Evolutionary conservation across 2,888 invertebrate species (phyloP), one percentile per base, ranked within the genome.

Genomic region (Drosophila rubida): DNA sequence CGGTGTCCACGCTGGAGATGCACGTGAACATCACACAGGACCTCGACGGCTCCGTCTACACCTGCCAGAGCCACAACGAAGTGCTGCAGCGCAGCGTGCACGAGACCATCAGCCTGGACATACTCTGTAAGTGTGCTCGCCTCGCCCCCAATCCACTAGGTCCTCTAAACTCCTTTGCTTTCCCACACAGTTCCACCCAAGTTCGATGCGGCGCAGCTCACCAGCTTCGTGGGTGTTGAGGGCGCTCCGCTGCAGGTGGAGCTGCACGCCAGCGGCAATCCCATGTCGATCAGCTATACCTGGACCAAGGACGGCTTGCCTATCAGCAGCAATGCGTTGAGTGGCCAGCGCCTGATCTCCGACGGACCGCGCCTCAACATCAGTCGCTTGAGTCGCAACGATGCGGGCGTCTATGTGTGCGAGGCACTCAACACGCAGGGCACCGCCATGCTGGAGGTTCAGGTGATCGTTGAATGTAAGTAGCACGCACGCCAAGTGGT

Each of bases 261-360:
- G 45, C 78, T 91, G n/a, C 80, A 90, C 62, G 90, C 91, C 39
- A 88, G 77, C 27, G 90, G 89, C 25, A 91, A 91, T 79, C 90
- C 90, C 39, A 89, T 90, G 89, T 61, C 86, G n/a, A 91, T 91
- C 73, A 89, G 89, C 45, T 91, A 90, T 42, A 89, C 91, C 55
- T 91, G 90, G 90, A 91, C 90, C 30, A 91, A 90, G 78, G 89
- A 91, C 59, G 90, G 91, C 22, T 76, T 91, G 50, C 90, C 91
- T 51, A 91, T 91, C 54, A 90, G 87, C 77, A 86, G 80, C 74
- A 90, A 86, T 14, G 60, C 71, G 7, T 51, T 79, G 22, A 87
- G 83, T 25, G 89, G 88, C 1, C 89, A 91, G 53, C 85, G 90
- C 16, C 79, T 91, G 64, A 80, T 90, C 60, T 89, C 90, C 7